These are phyloP conservation scores for Dreissena polymorpha DNA, from an alignment of 1,140 invertebrate species.

Conservation along the genomic window DNA sequence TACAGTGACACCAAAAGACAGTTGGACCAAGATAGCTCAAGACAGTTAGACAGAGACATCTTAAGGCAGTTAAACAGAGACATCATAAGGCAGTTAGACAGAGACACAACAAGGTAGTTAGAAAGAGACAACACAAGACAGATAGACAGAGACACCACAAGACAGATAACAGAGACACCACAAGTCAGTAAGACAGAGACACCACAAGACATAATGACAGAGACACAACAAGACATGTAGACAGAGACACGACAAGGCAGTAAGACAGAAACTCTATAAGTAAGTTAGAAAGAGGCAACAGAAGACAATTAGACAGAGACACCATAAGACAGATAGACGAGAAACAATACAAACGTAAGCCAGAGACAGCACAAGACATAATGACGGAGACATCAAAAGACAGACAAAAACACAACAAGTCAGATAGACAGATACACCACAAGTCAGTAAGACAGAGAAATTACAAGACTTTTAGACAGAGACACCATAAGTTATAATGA, in stretches of 20 bases:
- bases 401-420: background rate
- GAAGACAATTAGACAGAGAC: background rate
- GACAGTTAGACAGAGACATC: too few relatives aligned
- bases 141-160: too few relatives aligned
- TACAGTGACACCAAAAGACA: background rate
- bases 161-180: too few relatives aligned
- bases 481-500: background rate
- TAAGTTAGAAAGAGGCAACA: background rate
- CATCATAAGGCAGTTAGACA: too few relatives aligned
- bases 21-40: background rate
- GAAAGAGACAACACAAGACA: too few relatives aligned
- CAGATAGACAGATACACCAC: background rate
- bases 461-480: background rate
- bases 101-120: too few relatives aligned
- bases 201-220: background rate
- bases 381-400: background rate
- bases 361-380: background rate
- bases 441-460: background rate
- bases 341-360: background rate
- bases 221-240: background rate
- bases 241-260: slow-evolving; percentile 54
- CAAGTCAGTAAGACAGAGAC: too few relatives aligned
- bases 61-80: too few relatives aligned
- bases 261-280: background rate
- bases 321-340: background rate